A percentile compares a stretch with the other conserved stretches of the same genome.
These are phyloP conservation scores for Poeciliopsis turneri DNA, from an alignment of 2,797 vertebrate species.

Conservation along the genomic window DNA sequence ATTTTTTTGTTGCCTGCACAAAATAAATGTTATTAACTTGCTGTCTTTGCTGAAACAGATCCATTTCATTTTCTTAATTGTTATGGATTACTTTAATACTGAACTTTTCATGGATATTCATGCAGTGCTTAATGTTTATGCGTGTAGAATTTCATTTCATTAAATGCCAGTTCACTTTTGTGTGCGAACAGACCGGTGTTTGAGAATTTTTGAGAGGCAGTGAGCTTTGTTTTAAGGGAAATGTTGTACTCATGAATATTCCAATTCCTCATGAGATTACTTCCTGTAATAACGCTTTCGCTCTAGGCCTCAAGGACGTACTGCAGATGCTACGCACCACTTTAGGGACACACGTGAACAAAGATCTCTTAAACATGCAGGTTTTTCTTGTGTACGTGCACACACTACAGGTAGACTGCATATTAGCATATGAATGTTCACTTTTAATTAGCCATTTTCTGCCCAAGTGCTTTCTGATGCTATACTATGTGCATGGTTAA, in stretches of 20 bases:
- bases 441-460: constrained; percentile 79
- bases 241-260: constrained; percentile 77
- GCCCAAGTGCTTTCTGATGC: constrained; percentile 69
- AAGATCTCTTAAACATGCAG: constrained; percentile 18
- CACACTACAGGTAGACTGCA: constrained; percentile 63
- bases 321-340: constrained; percentile 55
- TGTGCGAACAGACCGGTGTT: constrained; percentile 39
- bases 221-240: constrained; percentile 76
- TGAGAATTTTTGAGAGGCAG: constrained; percentile 57
- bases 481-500: constrained; percentile 66
- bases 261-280: constrained; percentile 76
- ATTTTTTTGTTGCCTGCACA: constrained; percentile 15
- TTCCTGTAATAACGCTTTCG: constrained; percentile 72
- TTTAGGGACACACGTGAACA: constrained; percentile 37
- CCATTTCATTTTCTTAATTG: background rate
- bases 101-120: constrained; percentile 51
- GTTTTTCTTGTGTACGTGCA: constrained; percentile 8
- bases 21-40: constrained; percentile 23
- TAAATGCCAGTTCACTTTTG: constrained; percentile 58
- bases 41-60: constrained; percentile 14
- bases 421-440: constrained; percentile 76
- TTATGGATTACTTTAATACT: constrained; percentile 44
- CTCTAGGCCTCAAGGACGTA: constrained; percentile 71
- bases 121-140: constrained; percentile 61
- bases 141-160: constrained; percentile 61